Evolutionary conservation across 92 coral and sea anemone genomes (phyloP).

Genomic region (Pocillopora meandrina): DNA sequence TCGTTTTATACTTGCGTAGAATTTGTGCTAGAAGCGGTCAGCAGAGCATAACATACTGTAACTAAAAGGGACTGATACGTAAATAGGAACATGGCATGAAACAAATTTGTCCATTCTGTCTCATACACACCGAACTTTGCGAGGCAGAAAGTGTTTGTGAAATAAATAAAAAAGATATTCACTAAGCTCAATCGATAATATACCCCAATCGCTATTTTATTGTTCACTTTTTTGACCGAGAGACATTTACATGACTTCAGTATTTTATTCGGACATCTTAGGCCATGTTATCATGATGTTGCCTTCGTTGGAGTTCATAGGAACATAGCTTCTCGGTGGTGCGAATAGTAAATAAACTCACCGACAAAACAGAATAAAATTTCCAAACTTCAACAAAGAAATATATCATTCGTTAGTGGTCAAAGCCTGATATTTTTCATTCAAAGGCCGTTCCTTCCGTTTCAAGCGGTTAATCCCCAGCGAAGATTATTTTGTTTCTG

Average conservation of each 20-base stretch:
- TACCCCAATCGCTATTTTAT: not conserved
- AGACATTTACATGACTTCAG: not conserved
- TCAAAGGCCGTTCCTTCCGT: conserved; percentile 2
- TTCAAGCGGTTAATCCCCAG: not conserved
- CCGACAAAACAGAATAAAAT: conserved; percentile 54
- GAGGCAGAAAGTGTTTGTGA: not conserved
- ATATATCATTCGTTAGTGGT: conserved; percentile 27
- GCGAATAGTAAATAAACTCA: conserved; percentile 57
- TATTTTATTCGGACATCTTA: not conserved
- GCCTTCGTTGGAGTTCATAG: conserved; percentile 22
- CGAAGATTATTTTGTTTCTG: not conserved
- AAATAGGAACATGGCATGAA: not conserved
- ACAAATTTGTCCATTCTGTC: not conserved
- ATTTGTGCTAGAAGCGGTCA: not conserved
- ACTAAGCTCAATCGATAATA: not conserved
- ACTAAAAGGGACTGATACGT: not conserved
- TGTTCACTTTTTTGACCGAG: not conserved
- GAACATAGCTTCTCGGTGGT: conserved; percentile 38
- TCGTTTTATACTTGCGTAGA: not conserved
- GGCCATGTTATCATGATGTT: not conserved
- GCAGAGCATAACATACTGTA: not conserved
- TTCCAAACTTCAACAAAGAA: conserved; percentile 40
- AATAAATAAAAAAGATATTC: conserved; percentile 8
- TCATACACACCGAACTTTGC: not conserved
- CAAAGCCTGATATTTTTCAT: not conserved